phyloP scores from a whole-genome alignment of 2,888 invertebrate species.

The Noctua comes region DNA sequence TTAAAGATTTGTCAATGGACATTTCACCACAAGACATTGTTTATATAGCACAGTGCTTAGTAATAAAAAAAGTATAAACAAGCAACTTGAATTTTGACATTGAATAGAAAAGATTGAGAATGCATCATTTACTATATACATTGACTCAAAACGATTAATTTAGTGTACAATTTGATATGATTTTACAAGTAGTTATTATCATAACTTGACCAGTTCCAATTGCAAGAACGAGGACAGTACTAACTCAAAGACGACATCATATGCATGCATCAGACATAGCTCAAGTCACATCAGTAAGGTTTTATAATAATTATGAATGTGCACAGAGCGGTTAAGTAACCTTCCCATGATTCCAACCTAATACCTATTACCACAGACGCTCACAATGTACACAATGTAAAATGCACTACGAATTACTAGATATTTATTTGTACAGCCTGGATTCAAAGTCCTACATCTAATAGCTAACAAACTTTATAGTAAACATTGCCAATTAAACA shows the following conservation, averaged over 20 bases:
- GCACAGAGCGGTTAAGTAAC: conserved; percentile 78
- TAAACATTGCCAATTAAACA: conserved; percentile 81
- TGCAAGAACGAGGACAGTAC: conserved; percentile 58
- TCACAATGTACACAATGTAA: conserved; percentile 87
- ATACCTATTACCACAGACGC: conserved; percentile 85
- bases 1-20: conserved; percentile 52
- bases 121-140: conserved; percentile 68
- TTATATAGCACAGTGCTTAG: conserved; percentile 59
- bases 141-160: conserved; percentile 68
- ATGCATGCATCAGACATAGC: conserved; percentile 62
- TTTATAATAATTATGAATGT: conserved; percentile 73
- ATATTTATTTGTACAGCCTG: conserved; percentile 88
- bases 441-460: conserved; percentile 88
- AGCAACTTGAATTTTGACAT: conserved; percentile 61
- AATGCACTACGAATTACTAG: conserved; percentile 89
- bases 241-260: conserved; percentile 64
- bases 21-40: conserved; percentile 70
- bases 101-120: conserved; percentile 66
- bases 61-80: conserved; percentile 54
- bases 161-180: conserved; percentile 79
- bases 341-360: conserved; percentile 81
- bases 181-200: conserved; percentile 66
- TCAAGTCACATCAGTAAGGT: conserved; percentile 65
- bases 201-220: conserved; percentile 61
- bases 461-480: conserved; percentile 86